phyloP scores from a whole-genome alignment of 2,113 vertebrate genomes.

The Nesospiza acunhae region DNA sequence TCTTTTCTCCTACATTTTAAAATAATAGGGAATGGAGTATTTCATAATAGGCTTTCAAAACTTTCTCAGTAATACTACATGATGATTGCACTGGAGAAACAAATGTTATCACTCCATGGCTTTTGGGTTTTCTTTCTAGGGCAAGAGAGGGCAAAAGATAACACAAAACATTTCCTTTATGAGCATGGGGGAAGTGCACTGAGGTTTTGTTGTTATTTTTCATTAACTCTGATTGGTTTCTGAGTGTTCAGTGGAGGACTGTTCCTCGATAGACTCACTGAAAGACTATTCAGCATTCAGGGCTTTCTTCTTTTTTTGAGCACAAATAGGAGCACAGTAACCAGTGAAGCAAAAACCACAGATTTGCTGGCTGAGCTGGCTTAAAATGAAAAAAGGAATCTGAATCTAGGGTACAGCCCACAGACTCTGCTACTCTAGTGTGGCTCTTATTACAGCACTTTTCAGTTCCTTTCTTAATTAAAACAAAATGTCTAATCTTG shows the following conservation, averaged over 20 bases:
- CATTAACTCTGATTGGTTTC: neutral
- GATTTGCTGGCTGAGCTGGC: slow-evolving; percentile 14
- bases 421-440: neutral
- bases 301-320: neutral
- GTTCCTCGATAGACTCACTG: neutral
- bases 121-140: neutral
- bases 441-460: neutral
- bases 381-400: neutral
- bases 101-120: neutral
- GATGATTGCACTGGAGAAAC: neutral
- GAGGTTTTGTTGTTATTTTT: slow-evolving; percentile 1
- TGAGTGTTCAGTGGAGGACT: neutral
- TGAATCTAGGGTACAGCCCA: neutral
- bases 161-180: neutral
- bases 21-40: neutral
- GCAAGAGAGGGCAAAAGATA: neutral
- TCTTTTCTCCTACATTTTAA: neutral
- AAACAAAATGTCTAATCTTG: neutral
- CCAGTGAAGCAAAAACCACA: slow-evolving; percentile 3
- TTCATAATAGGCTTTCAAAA: neutral
- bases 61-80: neutral
- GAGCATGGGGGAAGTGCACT: neutral
- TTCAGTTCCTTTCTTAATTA: neutral
- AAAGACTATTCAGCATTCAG: neutral
- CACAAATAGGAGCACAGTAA: neutral